Conservation (phyloP, 2,113 vertebrate species). For the Erpornis zantholeuca region DNA sequence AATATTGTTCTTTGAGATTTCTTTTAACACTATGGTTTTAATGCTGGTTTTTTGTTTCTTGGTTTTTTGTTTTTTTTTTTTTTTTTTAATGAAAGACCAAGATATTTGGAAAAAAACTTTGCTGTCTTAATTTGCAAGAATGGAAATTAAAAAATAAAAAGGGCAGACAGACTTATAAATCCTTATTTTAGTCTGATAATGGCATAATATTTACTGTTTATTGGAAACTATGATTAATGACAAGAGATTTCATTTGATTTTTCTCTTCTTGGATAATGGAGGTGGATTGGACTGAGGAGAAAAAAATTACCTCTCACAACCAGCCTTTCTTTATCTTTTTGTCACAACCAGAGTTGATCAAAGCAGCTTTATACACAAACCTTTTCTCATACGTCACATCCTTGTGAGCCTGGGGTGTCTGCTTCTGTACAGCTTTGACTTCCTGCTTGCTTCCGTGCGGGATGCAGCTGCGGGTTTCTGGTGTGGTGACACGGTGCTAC, state of each 20-base stretch:
- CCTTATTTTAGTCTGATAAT: neutral
- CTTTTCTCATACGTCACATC: neutral
- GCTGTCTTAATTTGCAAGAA: neutral
- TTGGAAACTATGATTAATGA: neutral
- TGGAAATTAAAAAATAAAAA: neutral
- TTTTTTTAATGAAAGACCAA: neutral
- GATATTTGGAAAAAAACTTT: neutral
- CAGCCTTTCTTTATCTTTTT: neutral
- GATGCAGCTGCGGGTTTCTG: neutral
- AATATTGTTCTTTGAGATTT: neutral
- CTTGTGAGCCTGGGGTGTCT: neutral
- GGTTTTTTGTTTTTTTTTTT: no score
- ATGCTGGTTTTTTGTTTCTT: no score
- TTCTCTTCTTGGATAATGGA: neutral
- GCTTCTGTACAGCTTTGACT: neutral
- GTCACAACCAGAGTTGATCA: neutral
- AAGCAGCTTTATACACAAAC: neutral
- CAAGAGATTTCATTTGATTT: neutral
- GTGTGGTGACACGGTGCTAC: neutral
- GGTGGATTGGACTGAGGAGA: neutral
- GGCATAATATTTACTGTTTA: neutral
- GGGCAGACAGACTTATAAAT: neutral
- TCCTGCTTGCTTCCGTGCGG: neutral
- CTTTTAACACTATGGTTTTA: neutral
- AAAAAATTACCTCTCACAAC: neutral